Evolutionary conservation across 2,888 invertebrate species (phyloP).

Genomic region (Antheraea assamensis): DNA sequence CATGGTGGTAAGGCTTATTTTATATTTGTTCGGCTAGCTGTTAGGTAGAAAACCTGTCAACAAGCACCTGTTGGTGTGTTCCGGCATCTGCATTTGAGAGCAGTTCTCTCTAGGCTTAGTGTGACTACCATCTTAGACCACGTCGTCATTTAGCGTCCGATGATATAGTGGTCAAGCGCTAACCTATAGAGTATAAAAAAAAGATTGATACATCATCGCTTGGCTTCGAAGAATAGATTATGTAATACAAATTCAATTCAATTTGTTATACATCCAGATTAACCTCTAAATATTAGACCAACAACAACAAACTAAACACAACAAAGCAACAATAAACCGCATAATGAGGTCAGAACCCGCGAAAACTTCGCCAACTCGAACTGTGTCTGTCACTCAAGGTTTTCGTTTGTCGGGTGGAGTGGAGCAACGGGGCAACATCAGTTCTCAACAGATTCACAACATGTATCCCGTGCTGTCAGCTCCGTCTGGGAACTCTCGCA

Average conservation of each 20-base stretch:
- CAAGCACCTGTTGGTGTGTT: no score
- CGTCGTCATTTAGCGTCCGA: no score
- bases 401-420: slow-evolving; percentile 25
- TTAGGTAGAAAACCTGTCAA: no score
- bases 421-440: slow-evolving; percentile 24
- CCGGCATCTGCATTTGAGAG: no score
- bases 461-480: slow-evolving; percentile 40
- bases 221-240: not conserved
- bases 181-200: not conserved
- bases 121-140: no score
- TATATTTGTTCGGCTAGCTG: no score
- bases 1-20: no score
- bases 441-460: slow-evolving; percentile 25
- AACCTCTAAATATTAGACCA: not conserved
- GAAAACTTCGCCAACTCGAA: slow-evolving; percentile 19
- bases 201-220: not conserved
- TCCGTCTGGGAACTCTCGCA: slow-evolving; percentile 45
- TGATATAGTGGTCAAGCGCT: no score
- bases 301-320: slow-evolving; percentile 2
- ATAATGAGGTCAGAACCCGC: slow-evolving; percentile 20
- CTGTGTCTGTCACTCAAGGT: slow-evolving; percentile 25
- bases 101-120: no score
- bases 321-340: slow-evolving; percentile 12
- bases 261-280: not conserved
- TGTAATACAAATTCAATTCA: not conserved